Base-by-base conservation (phyloP, 2,888 invertebrate genomes). In the Apeira syringaria region DNA sequence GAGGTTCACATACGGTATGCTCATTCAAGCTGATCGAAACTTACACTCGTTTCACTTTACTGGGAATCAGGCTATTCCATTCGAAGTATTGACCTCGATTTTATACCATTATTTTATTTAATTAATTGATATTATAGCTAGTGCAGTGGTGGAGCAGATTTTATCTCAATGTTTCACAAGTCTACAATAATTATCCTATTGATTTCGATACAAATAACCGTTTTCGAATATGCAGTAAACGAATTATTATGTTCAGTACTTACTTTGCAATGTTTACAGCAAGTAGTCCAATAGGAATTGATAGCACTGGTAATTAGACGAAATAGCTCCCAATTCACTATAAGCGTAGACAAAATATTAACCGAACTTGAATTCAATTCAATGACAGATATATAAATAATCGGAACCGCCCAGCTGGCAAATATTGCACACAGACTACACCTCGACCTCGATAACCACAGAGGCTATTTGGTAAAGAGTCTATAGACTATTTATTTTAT, bases 321-420 rank as follows among this genome's bases (percentile, higher is more conserved):
- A n/a, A n/a, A n/a, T n/a, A n/a, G n/a, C n/a, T n/a, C n/a, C n/a
- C n/a, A n/a, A n/a, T n/a, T n/a, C n/a, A n/a, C n/a, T n/a, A n/a
- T n/a, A n/a, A n/a, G n/a, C n/a, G n/a, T n/a, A n/a, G n/a, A n/a
- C n/a, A n/a, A n/a, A n/a, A n/a, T n/a, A n/a, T n/a, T n/a, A n/a
- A n/a, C n/a, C n/a, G n/a, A n/a, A n/a, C n/a, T n/a, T n/a, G n/a
- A n/a, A n/a, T n/a, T n/a, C n/a, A n/a, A n/a, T n/a, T n/a, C n/a
- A n/a, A 7, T 20, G 5, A 20, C 20, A 20, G 2, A 20, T 2
- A 71, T 70, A 68, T 68, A 72, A 72, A 66, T 68, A 73, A 62
- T 44, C 53, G 81, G 78, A 79, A 76, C 81, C 85, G 84, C 84
- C 9, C 24, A 24, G 24, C 24, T 9, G 24, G 24, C 24, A 24